These are phyloP conservation scores for Cossypha polioptera DNA, from an alignment of 2,797 vertebrate species.

Conservation along the genomic window DNA sequence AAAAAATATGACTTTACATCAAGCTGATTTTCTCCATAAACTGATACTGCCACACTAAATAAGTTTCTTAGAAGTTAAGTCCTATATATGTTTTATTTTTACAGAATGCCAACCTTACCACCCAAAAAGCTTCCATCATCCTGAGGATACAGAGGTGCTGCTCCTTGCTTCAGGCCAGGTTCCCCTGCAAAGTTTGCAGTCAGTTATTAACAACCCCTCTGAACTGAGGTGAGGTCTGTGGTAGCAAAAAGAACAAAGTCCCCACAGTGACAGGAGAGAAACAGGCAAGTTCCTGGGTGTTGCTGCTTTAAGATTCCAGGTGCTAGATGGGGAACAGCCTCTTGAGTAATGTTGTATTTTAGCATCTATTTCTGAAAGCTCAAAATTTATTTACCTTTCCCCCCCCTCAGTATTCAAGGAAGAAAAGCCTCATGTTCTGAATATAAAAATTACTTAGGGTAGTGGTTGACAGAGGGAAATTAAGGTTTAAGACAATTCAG, in stretches of 20 bases:
- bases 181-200: neutral
- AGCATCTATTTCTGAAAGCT: neutral
- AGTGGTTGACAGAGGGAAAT: neutral
- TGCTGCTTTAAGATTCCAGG: rapidly evolving
- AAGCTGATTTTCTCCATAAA: neutral
- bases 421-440: neutral
- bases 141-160: neutral
- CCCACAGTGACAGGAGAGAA: rapidly evolving
- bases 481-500: neutral
- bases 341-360: rapidly evolving
- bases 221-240: neutral
- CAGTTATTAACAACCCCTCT: neutral
- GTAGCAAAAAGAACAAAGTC: neutral
- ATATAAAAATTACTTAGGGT: neutral
- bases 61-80: neutral
- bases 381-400: neutral
- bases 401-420: neutral
- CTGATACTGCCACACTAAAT: neutral
- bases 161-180: neutral
- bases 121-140: neutral
- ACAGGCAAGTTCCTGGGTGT: rapidly evolving
- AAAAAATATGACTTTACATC: neutral
- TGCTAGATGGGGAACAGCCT: neutral
- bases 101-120: neutral
- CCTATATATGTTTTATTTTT: neutral